Evolutionary conservation across 2,113 vertebrate genomes (phyloP).

Genomic region (Sminthopsis crassicaudata): DNA sequence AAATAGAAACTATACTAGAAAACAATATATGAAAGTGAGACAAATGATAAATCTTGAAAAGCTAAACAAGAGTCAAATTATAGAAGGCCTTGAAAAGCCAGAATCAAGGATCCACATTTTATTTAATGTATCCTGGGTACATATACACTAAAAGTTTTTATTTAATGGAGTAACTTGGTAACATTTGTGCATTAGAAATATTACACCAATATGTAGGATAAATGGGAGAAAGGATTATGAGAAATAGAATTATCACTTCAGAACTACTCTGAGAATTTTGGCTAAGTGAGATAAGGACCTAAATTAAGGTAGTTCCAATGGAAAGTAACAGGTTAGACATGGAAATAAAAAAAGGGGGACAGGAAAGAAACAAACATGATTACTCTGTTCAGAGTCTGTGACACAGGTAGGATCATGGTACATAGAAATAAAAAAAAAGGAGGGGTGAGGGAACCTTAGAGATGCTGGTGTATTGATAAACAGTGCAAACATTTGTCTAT

Average conservation of each 20-base stretch:
- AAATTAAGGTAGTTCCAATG: not conserved
- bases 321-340: not conserved
- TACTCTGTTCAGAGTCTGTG: not conserved
- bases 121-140: not conserved
- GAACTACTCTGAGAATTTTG: not conserved
- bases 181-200: not conserved
- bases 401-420: not conserved
- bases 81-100: not conserved
- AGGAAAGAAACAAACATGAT: not conserved
- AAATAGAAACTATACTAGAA: not conserved
- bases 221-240: not conserved
- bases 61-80: not conserved
- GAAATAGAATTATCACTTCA: not conserved
- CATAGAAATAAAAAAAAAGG: not conserved
- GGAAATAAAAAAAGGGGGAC: not conserved
- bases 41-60: not conserved
- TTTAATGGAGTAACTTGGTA: not conserved
- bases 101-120: not conserved
- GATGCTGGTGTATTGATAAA: not conserved
- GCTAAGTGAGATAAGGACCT: not conserved
- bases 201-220: not conserved
- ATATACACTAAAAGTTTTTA: not conserved
- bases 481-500: not conserved
- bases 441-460: not conserved
- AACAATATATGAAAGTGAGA: not conserved